Conservation (phyloP, 1,140 invertebrate species). For the Hydropsyche tenuis region DNA sequence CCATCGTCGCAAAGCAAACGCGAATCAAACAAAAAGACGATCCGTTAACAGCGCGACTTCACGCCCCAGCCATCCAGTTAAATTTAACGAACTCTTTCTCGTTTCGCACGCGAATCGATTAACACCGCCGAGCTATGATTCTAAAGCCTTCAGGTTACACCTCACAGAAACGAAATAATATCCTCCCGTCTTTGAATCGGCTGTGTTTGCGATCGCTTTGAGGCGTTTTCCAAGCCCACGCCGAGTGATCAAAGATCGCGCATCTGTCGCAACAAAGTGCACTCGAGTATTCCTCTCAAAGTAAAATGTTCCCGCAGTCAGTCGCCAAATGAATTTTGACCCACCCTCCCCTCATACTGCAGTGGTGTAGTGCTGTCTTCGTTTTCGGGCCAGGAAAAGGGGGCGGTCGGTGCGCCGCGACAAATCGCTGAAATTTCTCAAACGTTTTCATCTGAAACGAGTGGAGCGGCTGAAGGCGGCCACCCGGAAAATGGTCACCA, state of each 20-base stretch:
- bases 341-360: too few relatives aligned
- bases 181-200: neutral
- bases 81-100: too few relatives aligned
- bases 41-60: too few relatives aligned
- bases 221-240: neutral
- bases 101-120: too few relatives aligned
- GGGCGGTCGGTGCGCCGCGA: neutral
- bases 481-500: neutral
- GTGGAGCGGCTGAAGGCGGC: neutral
- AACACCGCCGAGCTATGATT: too few relatives aligned
- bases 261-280: slow-evolving; percentile 22
- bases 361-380: too few relatives aligned
- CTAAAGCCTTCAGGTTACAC: too few relatives aligned
- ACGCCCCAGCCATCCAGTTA: too few relatives aligned
- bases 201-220: slow-evolving; percentile 19
- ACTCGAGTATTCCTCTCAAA: slow-evolving; percentile 7
- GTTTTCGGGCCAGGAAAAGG: too few relatives aligned
- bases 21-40: too few relatives aligned
- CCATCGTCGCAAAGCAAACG: too few relatives aligned
- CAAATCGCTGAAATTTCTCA: slow-evolving; percentile 27
- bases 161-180: neutral
- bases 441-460: slow-evolving; percentile 13
- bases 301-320: neutral
- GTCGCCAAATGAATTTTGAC: slow-evolving; percentile 28
- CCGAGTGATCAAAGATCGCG: slow-evolving; percentile 27